These are phyloP conservation scores for Cerastis leucographa DNA, from an alignment of 2,888 invertebrate species.

Conservation along the genomic window DNA sequence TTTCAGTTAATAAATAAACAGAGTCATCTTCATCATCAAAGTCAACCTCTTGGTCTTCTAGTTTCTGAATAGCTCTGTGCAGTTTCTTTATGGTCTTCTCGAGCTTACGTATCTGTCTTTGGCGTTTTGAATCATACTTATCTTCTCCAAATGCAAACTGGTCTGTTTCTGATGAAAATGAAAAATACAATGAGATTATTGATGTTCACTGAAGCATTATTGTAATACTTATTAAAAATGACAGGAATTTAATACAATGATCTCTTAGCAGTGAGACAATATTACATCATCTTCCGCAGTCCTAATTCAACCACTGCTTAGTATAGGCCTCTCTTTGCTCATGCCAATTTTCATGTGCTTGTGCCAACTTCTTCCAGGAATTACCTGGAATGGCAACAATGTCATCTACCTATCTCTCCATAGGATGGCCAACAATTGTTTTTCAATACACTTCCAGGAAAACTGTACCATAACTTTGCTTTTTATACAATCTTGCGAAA, in stretches of 20 bases:
- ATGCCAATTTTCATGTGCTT: not conserved
- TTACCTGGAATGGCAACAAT: not conserved
- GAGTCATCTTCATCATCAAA: slow-evolving; percentile 94
- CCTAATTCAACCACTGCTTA: not conserved
- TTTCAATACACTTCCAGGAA: too few species aligned
- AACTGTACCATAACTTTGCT: too few species aligned
- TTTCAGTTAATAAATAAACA: slow-evolving; percentile 93
- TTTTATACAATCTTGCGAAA: too few species aligned
- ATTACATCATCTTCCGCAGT: not conserved
- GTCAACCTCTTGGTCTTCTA: slow-evolving; percentile 93
- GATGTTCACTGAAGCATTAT: not conserved
- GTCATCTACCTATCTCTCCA: not conserved
- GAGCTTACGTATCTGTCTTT: slow-evolving; percentile 89
- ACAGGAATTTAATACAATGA: not conserved
- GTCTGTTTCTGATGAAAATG: slow-evolving; percentile 70
- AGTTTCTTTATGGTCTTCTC: slow-evolving; percentile 92
- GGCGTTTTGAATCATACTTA: slow-evolving; percentile 84
- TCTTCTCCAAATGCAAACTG: slow-evolving; percentile 76
- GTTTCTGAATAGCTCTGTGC: slow-evolving; percentile 92
- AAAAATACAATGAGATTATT: not conserved
- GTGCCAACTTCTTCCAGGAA: not conserved
- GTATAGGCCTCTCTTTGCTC: not conserved
- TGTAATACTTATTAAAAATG: not conserved
- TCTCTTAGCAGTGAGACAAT: not conserved
- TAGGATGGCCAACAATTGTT: not conserved